Evolutionary conservation across 2,797 vertebrate genomes (phyloP), one percentile per base, ranked within the genome.

Genomic region (Fratercula arctica): DNA sequence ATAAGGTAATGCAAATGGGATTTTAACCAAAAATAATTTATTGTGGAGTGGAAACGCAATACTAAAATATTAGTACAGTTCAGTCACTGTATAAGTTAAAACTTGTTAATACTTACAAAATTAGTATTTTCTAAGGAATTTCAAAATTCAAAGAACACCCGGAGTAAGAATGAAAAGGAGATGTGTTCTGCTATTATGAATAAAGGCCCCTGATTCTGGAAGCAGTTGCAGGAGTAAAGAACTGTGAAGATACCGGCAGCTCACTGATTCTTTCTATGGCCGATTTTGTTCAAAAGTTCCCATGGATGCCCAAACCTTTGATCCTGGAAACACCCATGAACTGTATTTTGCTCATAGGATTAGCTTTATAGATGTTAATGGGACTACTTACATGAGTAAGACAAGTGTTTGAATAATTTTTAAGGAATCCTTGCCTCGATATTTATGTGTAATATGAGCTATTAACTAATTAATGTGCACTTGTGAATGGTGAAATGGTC

Each of bases 21-120:
- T 97, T 96, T 96, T 79, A 83, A 88, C 89, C 41, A 96, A 96
- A 96, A 95, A 87, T 43, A 45, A 81, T 92, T 80, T 96, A 26
- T 50, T 74, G 29, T 37, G n/a, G 16, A 56, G 31, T 35, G 29
- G 56, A 92, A 95, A 64, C 61, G 13, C 13, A 74, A 19, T 63
- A 82, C 28, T 87, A 70, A 59, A 66, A 37, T 64, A 72, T 66
- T 59, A 66, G 29, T 45, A 63, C 2, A 67, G 33, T 39, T 84
- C 59, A 69, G 51, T 11, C 8, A 37, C 8, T 72, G 46, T 74
- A 60, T 51, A 73, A 81, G 76, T 78, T 66, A 63, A 91, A 91
- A 66, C 17, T 13, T 61, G 56, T 37, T 72, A 25, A 31, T 77
- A 53, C 70, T 83, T 86, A 60, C 8, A 24, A 56, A 89, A 85